These are phyloP conservation scores for Merops nubicus DNA, from an alignment of 2,113 vertebrate genomes.

Conservation along the genomic window DNA sequence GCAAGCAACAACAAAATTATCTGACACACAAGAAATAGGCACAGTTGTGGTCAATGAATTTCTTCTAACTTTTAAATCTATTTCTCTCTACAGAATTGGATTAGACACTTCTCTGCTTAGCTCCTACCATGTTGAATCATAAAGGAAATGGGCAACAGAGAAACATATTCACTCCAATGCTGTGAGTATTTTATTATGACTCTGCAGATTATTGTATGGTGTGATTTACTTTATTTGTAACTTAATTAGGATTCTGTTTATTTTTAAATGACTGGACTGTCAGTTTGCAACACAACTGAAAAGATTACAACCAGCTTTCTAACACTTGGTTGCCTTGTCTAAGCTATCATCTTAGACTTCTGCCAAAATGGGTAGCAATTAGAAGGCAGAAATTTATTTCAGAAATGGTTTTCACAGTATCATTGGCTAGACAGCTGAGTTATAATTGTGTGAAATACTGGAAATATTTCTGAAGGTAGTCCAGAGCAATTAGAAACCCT, in stretches of 20 bases:
- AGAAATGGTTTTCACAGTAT: background rate
- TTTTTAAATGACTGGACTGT: background rate
- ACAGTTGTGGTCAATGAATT: fast-evolving
- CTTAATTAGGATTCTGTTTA: background rate
- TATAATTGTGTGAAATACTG: background rate
- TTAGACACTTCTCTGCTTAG: background rate
- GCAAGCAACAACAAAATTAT: background rate
- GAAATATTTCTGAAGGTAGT: background rate
- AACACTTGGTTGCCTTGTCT: background rate
- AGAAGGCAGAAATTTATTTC: background rate
- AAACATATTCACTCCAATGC: background rate
- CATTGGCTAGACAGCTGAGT: background rate
- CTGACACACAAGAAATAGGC: background rate
- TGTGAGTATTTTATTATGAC: background rate
- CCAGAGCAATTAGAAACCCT: background rate
- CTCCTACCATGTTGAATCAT: background rate
- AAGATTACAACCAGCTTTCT: background rate
- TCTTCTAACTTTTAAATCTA: background rate
- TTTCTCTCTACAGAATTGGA: background rate
- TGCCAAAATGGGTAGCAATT: background rate
- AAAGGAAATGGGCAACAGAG: background rate
- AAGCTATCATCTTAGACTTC: background rate
- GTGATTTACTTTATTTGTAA: background rate
- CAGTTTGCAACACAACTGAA: background rate
- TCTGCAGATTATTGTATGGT: background rate